These are phyloP conservation scores for Lithodes maja DNA, from an alignment of 2,888 invertebrate genomes.

Conservation along the genomic window DNA sequence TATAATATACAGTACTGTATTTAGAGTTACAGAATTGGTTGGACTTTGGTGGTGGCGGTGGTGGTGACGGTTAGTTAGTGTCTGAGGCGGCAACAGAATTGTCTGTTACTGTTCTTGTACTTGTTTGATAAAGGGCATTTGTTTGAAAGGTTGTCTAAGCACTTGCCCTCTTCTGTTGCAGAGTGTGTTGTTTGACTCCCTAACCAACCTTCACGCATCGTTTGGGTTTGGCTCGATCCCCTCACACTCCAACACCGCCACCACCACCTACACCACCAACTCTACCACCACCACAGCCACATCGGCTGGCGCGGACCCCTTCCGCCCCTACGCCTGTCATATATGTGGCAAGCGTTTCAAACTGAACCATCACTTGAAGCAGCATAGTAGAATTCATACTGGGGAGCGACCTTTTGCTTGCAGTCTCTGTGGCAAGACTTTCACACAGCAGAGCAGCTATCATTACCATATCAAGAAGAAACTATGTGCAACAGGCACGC, in stretches of 20 bases:
- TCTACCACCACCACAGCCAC: conserved; percentile 27
- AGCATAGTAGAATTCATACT: conserved; percentile 67
- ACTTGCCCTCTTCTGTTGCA: conserved; percentile 61
- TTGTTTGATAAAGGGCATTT: conserved; percentile 1
- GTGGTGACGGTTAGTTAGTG: not conserved
- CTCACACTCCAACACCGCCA: conserved; percentile 44
- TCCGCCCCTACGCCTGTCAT: conserved; percentile 66
- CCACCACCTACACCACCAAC: not conserved
- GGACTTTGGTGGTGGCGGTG: not conserved
- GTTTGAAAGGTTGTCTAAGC: conserved; percentile 50
- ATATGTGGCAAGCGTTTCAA: conserved; percentile 68
- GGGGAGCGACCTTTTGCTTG: conserved; percentile 69
- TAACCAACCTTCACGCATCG: conserved; percentile 58
- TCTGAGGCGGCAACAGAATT: not conserved
- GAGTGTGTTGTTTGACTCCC: conserved; percentile 63
- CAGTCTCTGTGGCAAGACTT: conserved; percentile 62
- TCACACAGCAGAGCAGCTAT: conserved; percentile 63
- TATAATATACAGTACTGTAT: too few species aligned
- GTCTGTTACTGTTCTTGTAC: not conserved
- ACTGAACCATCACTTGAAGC: conserved; percentile 68
- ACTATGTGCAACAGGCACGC: conserved; percentile 24
- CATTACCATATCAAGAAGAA: conserved; percentile 62
- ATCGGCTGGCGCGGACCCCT: conserved; percentile 48
- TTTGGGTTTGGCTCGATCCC: conserved; percentile 51
- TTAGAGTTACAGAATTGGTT: too few species aligned